Evolutionary conservation across 2,888 invertebrate genomes (phyloP), one percentile per base, ranked within the genome.

Genomic region (Apoda limacodes): DNA sequence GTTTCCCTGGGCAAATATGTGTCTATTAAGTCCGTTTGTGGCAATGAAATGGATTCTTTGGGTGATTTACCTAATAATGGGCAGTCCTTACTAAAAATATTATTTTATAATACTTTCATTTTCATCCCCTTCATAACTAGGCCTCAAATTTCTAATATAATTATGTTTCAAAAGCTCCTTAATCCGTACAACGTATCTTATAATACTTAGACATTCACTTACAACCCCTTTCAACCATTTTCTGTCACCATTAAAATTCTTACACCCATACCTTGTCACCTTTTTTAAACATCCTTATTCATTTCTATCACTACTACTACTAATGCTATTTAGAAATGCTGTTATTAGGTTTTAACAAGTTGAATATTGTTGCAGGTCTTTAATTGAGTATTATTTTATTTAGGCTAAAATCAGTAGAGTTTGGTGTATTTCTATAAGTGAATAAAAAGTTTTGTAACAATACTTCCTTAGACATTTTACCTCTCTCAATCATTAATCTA

Each of bases 381-480:
- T 17, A 7, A 6, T 17, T 17, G 17, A 17, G 7, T 17, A 17
- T 6, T 6, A 17, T 17, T 17, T 17, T 7, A 17, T 17, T 17
- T 17, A 7, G 17, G 5, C 5, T 6, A 5, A 17, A 6, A 7
- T 7, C 17, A 5, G 17, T 30, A 10, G 19, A 10, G 19, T 19
- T 30, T 30, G 30, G 30, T n/a, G 24, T 9, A 11, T 30, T 30
- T 13, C 30, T 30, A 19, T 30, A 30, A n/a, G 21, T 30, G 10
- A 30, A 25, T 5, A 30, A 11, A 14, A 30, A 30, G 6, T 11
- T 21, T 22, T 30, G 25, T 11, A 25, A 21, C 4, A 21, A 7
- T 9, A 30, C 7, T 17, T 17, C 17, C 5, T 17, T 7, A 17
- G 5, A 6, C 17, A 17, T 17, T 17, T 17, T 17, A 17, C 5